Evolutionary conservation across 2,888 invertebrate genomes (phyloP).

Genomic region (Patella ulyssiponensis): DNA sequence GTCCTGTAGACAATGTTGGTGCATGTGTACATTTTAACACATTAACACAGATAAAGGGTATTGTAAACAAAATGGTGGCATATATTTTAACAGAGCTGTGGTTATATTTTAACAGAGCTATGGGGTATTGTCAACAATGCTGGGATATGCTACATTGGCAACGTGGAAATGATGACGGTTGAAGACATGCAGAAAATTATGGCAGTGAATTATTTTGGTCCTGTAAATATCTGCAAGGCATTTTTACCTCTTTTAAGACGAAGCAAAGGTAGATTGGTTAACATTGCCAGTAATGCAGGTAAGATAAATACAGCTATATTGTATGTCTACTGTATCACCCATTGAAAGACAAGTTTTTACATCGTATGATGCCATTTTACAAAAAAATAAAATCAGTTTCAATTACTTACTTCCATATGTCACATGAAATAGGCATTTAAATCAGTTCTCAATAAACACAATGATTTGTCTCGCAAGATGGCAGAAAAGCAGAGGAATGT

Average conservation of each 20-base stretch:
- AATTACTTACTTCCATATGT: too few species aligned
- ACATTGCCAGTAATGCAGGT: slow-evolving; percentile 64
- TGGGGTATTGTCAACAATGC: slow-evolving; percentile 67
- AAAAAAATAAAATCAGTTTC: neutral
- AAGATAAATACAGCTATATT: neutral
- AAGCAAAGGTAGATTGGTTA: slow-evolving; percentile 58
- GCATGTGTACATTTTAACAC: neutral
- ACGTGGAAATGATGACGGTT: slow-evolving; percentile 58
- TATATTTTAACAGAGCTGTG: slow-evolving; percentile 42
- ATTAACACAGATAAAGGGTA: too few species aligned
- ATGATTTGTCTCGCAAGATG: too few species aligned
- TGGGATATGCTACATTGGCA: slow-evolving; percentile 59
- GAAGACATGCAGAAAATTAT: slow-evolving; percentile 56
- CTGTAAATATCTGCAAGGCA: slow-evolving; percentile 54
- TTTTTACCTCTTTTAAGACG: slow-evolving; percentile 59
- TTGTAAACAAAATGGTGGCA: too few species aligned
- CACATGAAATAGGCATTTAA: too few species aligned
- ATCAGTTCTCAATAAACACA: too few species aligned
- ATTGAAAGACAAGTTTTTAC: too few species aligned
- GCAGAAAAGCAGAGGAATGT: too few species aligned
- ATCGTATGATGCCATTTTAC: too few species aligned
- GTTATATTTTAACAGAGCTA: slow-evolving; percentile 36
- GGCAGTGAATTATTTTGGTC: slow-evolving; percentile 60
- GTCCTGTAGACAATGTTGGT: neutral
- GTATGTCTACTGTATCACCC: too few species aligned